These are phyloP conservation scores for Leuctra nigra DNA, from an alignment of 2,888 invertebrate genomes.

Conservation along the genomic window DNA sequence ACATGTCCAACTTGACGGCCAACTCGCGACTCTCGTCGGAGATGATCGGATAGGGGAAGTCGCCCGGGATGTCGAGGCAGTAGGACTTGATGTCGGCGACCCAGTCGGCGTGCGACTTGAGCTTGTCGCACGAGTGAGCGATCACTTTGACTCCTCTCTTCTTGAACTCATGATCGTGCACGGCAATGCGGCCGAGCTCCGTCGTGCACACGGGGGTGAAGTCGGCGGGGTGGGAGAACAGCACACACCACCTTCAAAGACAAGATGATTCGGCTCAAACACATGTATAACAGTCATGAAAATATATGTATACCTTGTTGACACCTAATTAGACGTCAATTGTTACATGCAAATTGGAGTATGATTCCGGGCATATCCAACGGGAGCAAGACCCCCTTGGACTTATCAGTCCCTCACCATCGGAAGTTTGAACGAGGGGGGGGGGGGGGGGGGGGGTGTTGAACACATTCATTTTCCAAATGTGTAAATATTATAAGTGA, in stretches of 20 bases:
- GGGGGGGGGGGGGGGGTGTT: too few relatives aligned
- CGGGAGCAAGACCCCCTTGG: too few relatives aligned
- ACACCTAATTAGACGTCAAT: too few relatives aligned
- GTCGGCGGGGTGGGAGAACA: constrained; percentile 85
- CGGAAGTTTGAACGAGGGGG: too few relatives aligned
- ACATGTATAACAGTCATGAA: too few relatives aligned
- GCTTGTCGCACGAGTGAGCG: constrained; percentile 72
- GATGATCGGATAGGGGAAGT: constrained; percentile 76
- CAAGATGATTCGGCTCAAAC: background rate
- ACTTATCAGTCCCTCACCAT: too few relatives aligned
- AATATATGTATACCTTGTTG: too few relatives aligned
- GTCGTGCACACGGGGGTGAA: constrained; percentile 90
- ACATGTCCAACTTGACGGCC: constrained; percentile 68
- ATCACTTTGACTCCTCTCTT: constrained; percentile 67
- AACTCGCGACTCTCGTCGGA: constrained; percentile 65
- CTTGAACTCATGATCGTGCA: constrained; percentile 59
- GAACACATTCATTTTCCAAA: too few relatives aligned
- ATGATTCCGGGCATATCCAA: too few relatives aligned
- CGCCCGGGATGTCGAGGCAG: constrained; percentile 60
- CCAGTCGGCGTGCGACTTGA: constrained; percentile 39
- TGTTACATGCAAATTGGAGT: too few relatives aligned
- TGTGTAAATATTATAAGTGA: too few relatives aligned
- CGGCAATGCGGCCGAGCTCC: constrained; percentile 69
- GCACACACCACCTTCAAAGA: constrained; percentile 67
- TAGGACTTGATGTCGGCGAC: constrained; percentile 57